Conservation (phyloP, 2,888 invertebrate species). For the Phyllotreta cruciferae region DNA sequence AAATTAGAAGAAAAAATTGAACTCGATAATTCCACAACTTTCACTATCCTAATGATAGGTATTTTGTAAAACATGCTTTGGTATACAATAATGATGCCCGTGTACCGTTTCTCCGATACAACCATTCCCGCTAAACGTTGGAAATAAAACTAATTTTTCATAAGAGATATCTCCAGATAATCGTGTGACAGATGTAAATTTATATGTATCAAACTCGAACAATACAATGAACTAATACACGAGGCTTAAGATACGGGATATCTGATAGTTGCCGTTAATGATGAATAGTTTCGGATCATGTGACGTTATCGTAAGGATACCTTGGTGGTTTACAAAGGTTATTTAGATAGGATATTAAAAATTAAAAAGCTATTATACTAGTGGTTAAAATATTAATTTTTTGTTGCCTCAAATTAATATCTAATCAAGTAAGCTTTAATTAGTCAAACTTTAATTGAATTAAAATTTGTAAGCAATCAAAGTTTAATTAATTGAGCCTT, state of each 20-base stretch:
- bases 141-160: constrained; percentile 24
- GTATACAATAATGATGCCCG: constrained; percentile 9
- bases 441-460: too few species aligned
- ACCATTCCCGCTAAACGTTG: constrained; percentile 13
- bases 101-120: constrained; percentile 9
- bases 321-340: background rate
- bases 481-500: too few species aligned
- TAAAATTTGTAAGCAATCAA: too few species aligned
- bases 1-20: too few species aligned
- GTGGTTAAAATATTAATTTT: too few species aligned
- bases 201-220: constrained; percentile 30
- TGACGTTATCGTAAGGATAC: background rate
- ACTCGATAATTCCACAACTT: background rate
- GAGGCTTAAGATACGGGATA: constrained; percentile 28
- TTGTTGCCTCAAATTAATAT: too few species aligned
- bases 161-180: constrained; percentile 29
- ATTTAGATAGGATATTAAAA: too few species aligned
- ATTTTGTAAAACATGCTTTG: constrained; percentile 9
- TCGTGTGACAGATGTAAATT: constrained; percentile 34
- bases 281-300: constrained; percentile 26
- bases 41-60: constrained; percentile 8
- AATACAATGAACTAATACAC: constrained; percentile 35
- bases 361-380: too few species aligned
- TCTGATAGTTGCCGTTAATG: constrained; percentile 35
- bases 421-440: too few species aligned